Percentiles rank a stretch among this genome's conserved stretches.
Evolutionary conservation across 2,797 vertebrate genomes (phyloP).

Genomic region (Alcedo atthis): DNA sequence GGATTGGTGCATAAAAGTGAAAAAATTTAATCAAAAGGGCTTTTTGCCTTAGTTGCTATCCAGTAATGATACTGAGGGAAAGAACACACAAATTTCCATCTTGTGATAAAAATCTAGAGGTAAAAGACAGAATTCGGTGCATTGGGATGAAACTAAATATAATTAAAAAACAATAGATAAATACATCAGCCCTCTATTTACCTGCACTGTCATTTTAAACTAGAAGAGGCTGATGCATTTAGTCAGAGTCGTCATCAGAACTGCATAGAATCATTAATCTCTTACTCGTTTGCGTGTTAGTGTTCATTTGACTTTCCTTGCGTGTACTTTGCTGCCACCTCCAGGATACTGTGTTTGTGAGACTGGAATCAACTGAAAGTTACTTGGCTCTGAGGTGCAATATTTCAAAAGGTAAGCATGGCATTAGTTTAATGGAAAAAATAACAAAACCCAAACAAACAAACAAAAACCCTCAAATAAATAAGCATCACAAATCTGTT

Average conservation of each 20-base stretch:
- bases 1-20: background rate
- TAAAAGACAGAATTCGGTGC: background rate
- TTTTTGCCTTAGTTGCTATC: background rate
- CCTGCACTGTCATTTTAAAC: conserved; percentile 56
- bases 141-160: conserved; percentile 10
- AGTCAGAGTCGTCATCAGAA: conserved; percentile 49
- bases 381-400: background rate
- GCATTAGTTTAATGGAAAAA: background rate
- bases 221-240: conserved; percentile 45
- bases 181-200: conserved; percentile 53
- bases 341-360: conserved; percentile 61
- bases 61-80: background rate
- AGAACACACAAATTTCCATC: background rate
- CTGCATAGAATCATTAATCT: conserved; percentile 55
- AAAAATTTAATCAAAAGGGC: background rate
- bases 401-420: background rate
- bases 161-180: conserved; percentile 62
- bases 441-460: no score
- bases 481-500: background rate
- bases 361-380: background rate
- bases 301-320: background rate
- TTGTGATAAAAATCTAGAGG: background rate
- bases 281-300: background rate
- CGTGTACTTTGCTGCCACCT: conserved; percentile 80
- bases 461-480: background rate